Conservation (phyloP, 2,113 vertebrate species). For the Heliornis fulica region DNA sequence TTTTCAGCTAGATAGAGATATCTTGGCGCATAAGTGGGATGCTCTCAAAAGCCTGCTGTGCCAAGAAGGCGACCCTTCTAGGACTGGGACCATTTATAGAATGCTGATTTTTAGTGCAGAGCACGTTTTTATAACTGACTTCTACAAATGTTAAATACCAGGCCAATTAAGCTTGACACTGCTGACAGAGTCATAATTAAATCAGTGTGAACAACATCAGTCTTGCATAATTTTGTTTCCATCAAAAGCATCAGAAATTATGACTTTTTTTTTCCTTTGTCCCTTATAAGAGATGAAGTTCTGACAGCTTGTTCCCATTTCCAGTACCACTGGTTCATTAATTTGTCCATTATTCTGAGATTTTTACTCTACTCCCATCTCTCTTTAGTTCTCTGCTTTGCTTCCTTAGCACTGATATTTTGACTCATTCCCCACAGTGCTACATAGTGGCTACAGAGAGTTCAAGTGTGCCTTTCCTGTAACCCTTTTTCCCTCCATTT, state of each 20-base stretch:
- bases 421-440: neutral
- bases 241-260: neutral
- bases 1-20: neutral
- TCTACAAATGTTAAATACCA: conserved; percentile 24
- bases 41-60: neutral
- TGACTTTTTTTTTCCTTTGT: neutral
- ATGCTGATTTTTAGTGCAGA: neutral
- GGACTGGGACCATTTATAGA: neutral
- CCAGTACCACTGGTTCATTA: neutral
- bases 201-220: conserved; percentile 29
- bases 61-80: neutral
- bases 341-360: neutral
- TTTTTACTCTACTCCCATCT: neutral
- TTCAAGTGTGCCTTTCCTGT: neutral
- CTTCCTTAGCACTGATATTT: neutral
- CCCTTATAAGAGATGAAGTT: neutral
- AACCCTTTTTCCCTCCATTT: neutral
- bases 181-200: conserved; percentile 50
- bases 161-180: conserved; percentile 7
- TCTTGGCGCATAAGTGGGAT: neutral
- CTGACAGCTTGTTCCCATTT: neutral
- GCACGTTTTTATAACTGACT: conserved; percentile 7
- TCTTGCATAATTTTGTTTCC: conserved; percentile 32
- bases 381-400: neutral
- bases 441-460: neutral